These are phyloP conservation scores for Choreutis nemorana DNA, from an alignment of 2,888 invertebrate genomes.

Conservation along the genomic window DNA sequence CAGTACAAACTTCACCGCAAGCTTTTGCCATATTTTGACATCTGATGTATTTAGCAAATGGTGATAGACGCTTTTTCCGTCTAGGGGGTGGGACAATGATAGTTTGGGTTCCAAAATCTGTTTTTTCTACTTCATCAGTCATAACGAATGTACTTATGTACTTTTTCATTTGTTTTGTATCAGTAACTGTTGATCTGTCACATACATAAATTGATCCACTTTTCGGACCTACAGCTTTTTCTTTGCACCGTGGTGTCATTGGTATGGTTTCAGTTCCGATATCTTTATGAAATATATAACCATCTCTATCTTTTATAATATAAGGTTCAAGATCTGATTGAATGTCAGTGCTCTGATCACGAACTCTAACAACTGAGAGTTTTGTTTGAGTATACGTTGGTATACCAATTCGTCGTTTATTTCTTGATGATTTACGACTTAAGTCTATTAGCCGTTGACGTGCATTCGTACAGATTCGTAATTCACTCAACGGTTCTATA, in stretches of 20 bases:
- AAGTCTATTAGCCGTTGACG: conserved; percentile 65
- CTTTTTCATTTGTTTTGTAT: conserved; percentile 24
- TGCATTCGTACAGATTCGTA: conserved; percentile 67
- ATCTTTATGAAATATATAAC: conserved; percentile 31
- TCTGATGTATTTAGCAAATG: conserved; percentile 21
- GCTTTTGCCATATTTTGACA: conserved; percentile 17
- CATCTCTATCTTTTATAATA: conserved; percentile 29
- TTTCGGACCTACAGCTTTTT: conserved; percentile 43
- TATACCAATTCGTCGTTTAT: conserved; percentile 55
- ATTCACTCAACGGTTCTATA: conserved; percentile 54
- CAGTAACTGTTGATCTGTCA: conserved; percentile 40
- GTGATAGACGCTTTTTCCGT: conserved; percentile 28
- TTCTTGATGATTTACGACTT: conserved; percentile 65
- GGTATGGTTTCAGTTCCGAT: conserved; percentile 46
- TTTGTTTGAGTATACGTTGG: conserved; percentile 69
- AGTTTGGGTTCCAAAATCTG: conserved; percentile 42
- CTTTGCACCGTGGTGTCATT: conserved; percentile 55
- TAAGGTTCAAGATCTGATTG: conserved; percentile 59
- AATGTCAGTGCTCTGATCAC: conserved; percentile 64
- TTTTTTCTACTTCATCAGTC: conserved; percentile 33
- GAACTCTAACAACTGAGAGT: conserved; percentile 54
- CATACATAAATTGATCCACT: conserved; percentile 29
- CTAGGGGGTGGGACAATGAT: conserved; percentile 33
- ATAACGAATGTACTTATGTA: conserved; percentile 42
- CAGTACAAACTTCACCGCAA: conserved; percentile 26